Percentiles rank a stretch among this genome's conserved stretches.
Evolutionary conservation across 2,888 invertebrate species (phyloP).

Genomic region (Melanargia galathea): DNA sequence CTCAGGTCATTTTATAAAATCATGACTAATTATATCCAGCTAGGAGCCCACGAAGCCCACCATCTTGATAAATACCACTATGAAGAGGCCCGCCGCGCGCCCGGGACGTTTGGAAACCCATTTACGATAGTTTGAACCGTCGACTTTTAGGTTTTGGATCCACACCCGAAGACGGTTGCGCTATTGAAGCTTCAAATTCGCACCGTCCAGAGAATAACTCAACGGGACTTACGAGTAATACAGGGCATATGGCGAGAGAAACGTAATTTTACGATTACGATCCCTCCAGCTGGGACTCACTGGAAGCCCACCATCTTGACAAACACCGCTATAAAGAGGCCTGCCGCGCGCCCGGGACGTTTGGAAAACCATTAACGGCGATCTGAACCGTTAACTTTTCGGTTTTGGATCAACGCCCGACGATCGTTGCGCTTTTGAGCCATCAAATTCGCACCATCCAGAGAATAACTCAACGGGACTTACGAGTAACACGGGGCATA

Average conservation of each 20-base stretch:
- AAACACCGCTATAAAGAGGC: slow-evolving; percentile 80
- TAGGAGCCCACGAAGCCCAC: too few relatives aligned
- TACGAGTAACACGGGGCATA: slow-evolving; percentile 55
- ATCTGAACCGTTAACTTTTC: too few relatives aligned
- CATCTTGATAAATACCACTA: slow-evolving; percentile 80
- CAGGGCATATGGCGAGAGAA: slow-evolving; percentile 68
- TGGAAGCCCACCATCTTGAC: too few relatives aligned
- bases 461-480: slow-evolving; percentile 9
- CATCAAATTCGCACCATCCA: slow-evolving; percentile 9
- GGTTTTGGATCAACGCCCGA: not conserved
- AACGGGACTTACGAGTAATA: slow-evolving; percentile 23
- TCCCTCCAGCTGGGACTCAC: slow-evolving; percentile 71
- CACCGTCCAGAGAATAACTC: slow-evolving; percentile 10
- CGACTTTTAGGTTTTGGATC: not conserved
- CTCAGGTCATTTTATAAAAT: too few relatives aligned
- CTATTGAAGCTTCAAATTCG: not conserved
- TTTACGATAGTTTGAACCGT: too few relatives aligned
- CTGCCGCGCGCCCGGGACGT: slow-evolving; percentile 70
- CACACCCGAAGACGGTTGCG: not conserved
- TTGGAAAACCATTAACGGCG: too few relatives aligned
- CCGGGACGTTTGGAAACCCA: slow-evolving; percentile 60
- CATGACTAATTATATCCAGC: too few relatives aligned
- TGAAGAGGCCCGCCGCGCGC: slow-evolving; percentile 75
- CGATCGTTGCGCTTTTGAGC: too few relatives aligned
- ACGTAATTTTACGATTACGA: slow-evolving; percentile 76